Evolutionary conservation across 2,113 vertebrate genomes (phyloP).

Genomic region (Smithornis capensis): DNA sequence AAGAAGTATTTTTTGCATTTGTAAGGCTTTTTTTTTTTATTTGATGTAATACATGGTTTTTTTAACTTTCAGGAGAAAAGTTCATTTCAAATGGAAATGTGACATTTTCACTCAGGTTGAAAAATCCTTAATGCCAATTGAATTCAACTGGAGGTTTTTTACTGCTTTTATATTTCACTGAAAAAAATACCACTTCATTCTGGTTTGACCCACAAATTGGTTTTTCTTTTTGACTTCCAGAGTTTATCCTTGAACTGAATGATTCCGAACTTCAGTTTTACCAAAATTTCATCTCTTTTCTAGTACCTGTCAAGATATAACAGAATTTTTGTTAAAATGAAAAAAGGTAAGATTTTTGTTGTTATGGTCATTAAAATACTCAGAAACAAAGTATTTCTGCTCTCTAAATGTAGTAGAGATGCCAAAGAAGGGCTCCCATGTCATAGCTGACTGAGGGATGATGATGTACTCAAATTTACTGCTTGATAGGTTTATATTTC

Average conservation of each 20-base stretch:
- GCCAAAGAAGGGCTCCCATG: not conserved
- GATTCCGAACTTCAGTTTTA: not conserved
- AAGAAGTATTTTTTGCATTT: not conserved
- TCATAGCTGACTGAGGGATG: rapidly evolving
- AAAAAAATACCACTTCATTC: not conserved
- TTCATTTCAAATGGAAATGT: not conserved
- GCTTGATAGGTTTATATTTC: not conserved
- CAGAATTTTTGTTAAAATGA: not conserved
- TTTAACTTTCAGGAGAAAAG: not conserved
- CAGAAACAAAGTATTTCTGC: not conserved
- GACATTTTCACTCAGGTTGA: not conserved
- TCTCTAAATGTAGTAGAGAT: not conserved
- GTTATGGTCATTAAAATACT: not conserved
- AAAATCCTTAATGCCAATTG: not conserved
- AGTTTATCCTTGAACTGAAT: not conserved
- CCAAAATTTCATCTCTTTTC: not conserved
- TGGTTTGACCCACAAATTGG: not conserved
- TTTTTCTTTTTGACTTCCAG: not conserved
- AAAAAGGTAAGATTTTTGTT: not conserved
- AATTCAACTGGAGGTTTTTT: not conserved
- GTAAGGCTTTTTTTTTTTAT: not conserved
- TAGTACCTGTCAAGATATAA: not conserved
- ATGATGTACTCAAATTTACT: rapidly evolving
- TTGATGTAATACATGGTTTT: not conserved
- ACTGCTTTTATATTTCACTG: not conserved